A percentile compares a stretch with the other conserved stretches of the same genome.
Conservation (phyloP, 1,140 invertebrate species). For the Neodiprion fabricii region DNA sequence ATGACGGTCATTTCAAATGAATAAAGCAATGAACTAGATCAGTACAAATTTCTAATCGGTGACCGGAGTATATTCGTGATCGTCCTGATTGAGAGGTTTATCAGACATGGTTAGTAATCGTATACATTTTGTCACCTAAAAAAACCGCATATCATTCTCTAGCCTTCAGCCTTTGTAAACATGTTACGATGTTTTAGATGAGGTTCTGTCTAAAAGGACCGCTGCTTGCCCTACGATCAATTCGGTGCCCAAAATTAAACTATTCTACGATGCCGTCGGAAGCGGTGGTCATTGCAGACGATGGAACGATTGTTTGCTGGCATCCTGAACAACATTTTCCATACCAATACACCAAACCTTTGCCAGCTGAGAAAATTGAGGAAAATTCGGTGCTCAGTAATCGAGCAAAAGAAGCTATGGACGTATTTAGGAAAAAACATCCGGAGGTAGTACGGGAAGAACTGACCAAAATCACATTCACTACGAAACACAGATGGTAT, state of each 20-base stretch:
- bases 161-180: no score
- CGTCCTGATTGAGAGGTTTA: no score
- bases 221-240: constrained; percentile 17
- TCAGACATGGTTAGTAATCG: no score
- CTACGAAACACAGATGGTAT: constrained; percentile 84
- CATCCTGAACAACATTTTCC: constrained; percentile 84
- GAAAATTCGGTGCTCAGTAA: constrained; percentile 68
- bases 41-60: no score
- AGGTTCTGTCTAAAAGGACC: neutral
- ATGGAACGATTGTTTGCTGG: constrained; percentile 83
- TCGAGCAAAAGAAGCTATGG: constrained; percentile 66
- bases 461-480: constrained; percentile 76
- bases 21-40: no score
- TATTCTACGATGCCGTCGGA: constrained; percentile 37
- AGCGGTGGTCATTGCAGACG: constrained; percentile 73
- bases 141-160: no score
- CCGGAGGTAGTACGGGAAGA: constrained; percentile 69
- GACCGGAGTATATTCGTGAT: no score
- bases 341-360: constrained; percentile 81
- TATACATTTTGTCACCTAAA: no score
- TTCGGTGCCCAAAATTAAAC: constrained; percentile 38
- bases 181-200: no score
- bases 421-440: constrained; percentile 71
- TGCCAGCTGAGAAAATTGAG: constrained; percentile 62
- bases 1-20: no score